Evolutionary conservation across 2,797 vertebrate species (phyloP), one percentile per base, ranked within the genome.

Genomic region (Argyrosomus regius): DNA sequence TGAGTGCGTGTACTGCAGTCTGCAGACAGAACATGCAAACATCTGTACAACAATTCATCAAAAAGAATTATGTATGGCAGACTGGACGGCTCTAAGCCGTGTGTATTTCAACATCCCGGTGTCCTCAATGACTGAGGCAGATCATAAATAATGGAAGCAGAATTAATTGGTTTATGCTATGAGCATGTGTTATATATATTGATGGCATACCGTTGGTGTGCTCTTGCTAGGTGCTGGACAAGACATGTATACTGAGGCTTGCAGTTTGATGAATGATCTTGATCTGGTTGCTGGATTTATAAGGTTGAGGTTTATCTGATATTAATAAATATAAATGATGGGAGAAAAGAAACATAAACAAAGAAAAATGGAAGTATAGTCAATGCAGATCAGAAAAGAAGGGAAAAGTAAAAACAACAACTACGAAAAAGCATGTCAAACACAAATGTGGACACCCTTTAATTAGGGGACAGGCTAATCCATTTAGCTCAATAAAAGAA

Each of bases 41-140:
- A 95, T 95, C 92, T 95, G 95, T 78, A 93, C 80, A 46, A 86
- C 77, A 82, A 87, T 93, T 91, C 91, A 91, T 91, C 83, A 90
- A 78, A 83, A 83, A 89, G 90, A 89, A 86, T 87, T 87, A 92
- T 89, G 82, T 78, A 76, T 73, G 77, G 72, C 80, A 73, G 87
- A 65, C 62, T 64, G 77, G 71, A 75, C 75, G 66, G 63, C 79
- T 88, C 65, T 73, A 79, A 91, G 80, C 75, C 74, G 87, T 48
- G 81, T 87, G 78, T 74, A 87, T 85, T 85, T 90, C 86, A 88
- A 49, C 64, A 78, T 86, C 66, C 57, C 77, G 9, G 73, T 75
- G 82, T 90, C 87, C 76, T 77, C 60, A 13, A 52, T 31, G 78
- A 87, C 76, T 43, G 75, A 80, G 78, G 52, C 79, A 17, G 49